Conservation (phyloP, 2,888 invertebrate species). For the Junonia oenone region DNA sequence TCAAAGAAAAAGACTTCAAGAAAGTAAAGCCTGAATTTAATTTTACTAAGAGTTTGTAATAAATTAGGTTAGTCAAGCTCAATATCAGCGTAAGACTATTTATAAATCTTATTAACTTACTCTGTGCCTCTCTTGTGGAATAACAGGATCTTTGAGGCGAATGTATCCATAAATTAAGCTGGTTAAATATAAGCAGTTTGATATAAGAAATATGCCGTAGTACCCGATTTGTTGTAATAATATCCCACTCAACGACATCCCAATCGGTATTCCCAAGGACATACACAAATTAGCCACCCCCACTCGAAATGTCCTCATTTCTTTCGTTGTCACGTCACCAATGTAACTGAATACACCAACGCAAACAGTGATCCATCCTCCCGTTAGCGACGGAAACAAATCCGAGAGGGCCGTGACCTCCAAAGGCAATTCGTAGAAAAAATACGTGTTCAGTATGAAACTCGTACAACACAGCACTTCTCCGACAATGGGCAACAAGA, state of each 20-base stretch:
- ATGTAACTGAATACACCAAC: constrained; percentile 82
- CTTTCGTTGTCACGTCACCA: constrained; percentile 79
- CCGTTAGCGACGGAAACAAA: constrained; percentile 76
- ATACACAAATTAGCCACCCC: constrained; percentile 82
- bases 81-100: not conserved
- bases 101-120: constrained; percentile 47
- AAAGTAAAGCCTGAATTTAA: not conserved
- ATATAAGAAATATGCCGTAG: constrained; percentile 73
- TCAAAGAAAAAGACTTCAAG: too few relatives aligned
- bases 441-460: constrained; percentile 77
- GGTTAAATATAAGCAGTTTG: constrained; percentile 71
- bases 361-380: constrained; percentile 80
- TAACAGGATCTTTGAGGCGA: constrained; percentile 64
- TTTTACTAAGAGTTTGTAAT: not conserved
- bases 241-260: constrained; percentile 78
- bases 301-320: constrained; percentile 81
- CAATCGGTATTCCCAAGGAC: constrained; percentile 81
- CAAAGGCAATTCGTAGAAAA: constrained; percentile 78
- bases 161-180: constrained; percentile 74
- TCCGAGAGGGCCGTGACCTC: constrained; percentile 78
- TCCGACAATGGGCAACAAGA: constrained; percentile 77
- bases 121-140: constrained; percentile 59
- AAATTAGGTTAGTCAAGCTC: not conserved
- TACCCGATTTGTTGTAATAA: constrained; percentile 71
- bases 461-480: constrained; percentile 75